phyloP scores from a whole-genome alignment of 2,888 invertebrate species.

The Torymus aiolomorphi region DNA sequence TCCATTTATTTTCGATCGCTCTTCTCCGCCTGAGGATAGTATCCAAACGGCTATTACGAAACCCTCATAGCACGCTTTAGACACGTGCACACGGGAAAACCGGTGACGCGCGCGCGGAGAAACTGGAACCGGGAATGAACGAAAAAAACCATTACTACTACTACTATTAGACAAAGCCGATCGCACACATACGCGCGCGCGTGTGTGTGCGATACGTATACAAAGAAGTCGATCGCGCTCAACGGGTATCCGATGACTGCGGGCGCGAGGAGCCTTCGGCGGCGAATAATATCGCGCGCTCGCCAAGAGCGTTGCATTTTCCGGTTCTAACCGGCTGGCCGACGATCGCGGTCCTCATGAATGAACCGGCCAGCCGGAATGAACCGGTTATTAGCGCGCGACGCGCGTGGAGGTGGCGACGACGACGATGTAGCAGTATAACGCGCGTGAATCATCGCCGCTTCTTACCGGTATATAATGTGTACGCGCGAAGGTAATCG shows the following conservation, averaged over 20 bases:
- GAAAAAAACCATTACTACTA: not conserved
- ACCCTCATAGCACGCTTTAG: too few species aligned
- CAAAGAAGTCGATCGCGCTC: conserved; percentile 31
- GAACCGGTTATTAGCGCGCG: conserved; percentile 55
- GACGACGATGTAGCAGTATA: not conserved
- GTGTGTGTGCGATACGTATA: not conserved
- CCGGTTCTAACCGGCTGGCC: conserved; percentile 63
- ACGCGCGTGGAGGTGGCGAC: not conserved
- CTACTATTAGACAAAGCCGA: not conserved
- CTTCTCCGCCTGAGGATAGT: too few species aligned
- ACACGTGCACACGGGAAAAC: not conserved
- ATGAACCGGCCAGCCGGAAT: conserved; percentile 6
- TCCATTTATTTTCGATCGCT: too few species aligned
- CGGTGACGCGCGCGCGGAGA: not conserved
- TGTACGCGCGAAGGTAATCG: too few species aligned
- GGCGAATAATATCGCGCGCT: conserved; percentile 35
- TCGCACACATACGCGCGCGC: too few species aligned
- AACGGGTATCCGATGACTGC: conserved; percentile 61
- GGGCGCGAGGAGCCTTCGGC: conserved; percentile 34
- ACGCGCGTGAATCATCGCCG: not conserved
- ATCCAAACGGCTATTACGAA: too few species aligned
- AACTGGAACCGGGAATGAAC: conserved; percentile 12
- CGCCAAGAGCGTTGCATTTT: conserved; percentile 62
- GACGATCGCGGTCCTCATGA: not conserved
- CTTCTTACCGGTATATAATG: too few species aligned